These are phyloP conservation scores for Monochamus alternatus DNA, from an alignment of 2,888 invertebrate species.

Conservation along the genomic window DNA sequence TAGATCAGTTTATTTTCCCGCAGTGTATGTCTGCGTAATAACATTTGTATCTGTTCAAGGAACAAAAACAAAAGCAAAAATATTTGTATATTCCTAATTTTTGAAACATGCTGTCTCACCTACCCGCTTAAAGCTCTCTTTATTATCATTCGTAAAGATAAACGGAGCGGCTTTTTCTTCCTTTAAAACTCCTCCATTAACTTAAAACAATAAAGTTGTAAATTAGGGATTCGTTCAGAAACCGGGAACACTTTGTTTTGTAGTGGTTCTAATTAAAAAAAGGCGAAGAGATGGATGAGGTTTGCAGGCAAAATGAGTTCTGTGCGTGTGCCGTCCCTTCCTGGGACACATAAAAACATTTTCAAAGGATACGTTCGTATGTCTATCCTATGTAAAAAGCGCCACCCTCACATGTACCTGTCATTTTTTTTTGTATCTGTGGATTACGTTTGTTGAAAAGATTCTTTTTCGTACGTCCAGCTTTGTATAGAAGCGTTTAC, in stretches of 20 bases:
- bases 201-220: conserved; percentile 39
- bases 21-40: too few relatives aligned
- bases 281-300: conserved; percentile 33
- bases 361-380: too few relatives aligned
- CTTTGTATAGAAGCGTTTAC: too few relatives aligned
- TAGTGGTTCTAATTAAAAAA: conserved; percentile 47
- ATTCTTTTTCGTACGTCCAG: too few relatives aligned
- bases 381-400: too few relatives aligned
- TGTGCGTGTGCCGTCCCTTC: conserved; percentile 43
- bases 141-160: neutral
- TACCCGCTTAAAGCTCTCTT: conserved; percentile 3
- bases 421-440: too few relatives aligned
- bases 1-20: too few relatives aligned
- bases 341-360: neutral
- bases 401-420: too few relatives aligned
- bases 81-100: neutral
- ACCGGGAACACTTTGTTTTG: conserved; percentile 41
- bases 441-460: too few relatives aligned
- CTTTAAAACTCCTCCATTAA: conserved; percentile 24
- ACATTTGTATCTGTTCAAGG: too few relatives aligned
- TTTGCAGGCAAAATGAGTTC: conserved; percentile 37
- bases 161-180: conserved; percentile 1
- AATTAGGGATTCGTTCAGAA: conserved; percentile 38
- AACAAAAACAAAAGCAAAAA: too few relatives aligned
- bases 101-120: conserved; percentile 6